Evolutionary conservation across 2,113 vertebrate genomes (phyloP).

Genomic region (Sisor rabdophorus): DNA sequence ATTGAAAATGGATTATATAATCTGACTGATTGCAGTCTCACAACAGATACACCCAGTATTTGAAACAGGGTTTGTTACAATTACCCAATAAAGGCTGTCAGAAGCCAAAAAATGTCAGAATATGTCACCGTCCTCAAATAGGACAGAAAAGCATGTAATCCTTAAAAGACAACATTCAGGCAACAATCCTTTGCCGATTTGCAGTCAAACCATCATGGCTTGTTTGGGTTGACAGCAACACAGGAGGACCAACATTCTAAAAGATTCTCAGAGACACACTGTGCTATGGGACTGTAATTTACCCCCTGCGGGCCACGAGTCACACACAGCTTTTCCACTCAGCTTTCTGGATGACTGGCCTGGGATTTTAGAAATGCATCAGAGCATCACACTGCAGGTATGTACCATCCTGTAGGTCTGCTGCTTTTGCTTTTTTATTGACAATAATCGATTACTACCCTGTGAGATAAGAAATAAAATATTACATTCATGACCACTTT

Average conservation of each 20-base stretch:
- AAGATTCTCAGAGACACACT: constrained; percentile 22
- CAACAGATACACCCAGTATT: neutral
- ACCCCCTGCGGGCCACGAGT: constrained; percentile 28
- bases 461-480: constrained; percentile 41
- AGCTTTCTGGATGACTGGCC: constrained; percentile 22
- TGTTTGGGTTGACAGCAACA: constrained; percentile 34
- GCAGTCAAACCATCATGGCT: constrained; percentile 20
- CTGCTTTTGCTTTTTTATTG: constrained; percentile 20
- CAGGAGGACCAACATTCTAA: constrained; percentile 25
- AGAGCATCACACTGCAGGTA: constrained; percentile 13
- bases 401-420: constrained; percentile 12
- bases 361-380: constrained; percentile 30
- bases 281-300: constrained; percentile 29
- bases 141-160: neutral
- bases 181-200: neutral
- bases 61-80: neutral
- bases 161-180: neutral
- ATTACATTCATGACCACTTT: constrained; percentile 59
- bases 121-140: neutral
- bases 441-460: constrained; percentile 5
- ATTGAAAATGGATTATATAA: neutral
- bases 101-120: neutral
- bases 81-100: neutral
- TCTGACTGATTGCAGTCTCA: neutral
- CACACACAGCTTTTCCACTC: constrained; percentile 8